Base-by-base conservation (phyloP, 2,888 invertebrate species). In the Diabrotica balteata region DNA sequence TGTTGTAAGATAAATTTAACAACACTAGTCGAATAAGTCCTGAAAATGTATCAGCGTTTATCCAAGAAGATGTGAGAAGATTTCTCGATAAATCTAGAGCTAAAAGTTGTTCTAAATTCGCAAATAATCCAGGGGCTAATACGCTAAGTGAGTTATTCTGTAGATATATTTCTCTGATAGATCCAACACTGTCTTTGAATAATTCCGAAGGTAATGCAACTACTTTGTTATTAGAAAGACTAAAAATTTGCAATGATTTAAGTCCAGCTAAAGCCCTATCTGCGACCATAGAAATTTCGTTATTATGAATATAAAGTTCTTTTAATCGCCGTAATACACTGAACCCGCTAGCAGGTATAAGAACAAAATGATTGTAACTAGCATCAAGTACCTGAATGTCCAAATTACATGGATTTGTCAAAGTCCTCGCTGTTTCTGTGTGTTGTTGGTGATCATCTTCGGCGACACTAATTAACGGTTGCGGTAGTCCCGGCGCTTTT, bases 131-230 rank as follows among this genome's bases (percentile, higher is more conserved):
- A 0, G 94, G 93, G 74, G 95, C 93, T 74, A 96, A 87, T 54
- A 92, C 92, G 82, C 92, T 91, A 77, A 97, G 92, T 32, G 95
- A 94, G 87, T 96, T 96, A 85, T 96, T 96, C 84, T 95, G 94
- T 81, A 96, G 86, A 85, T 95, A 93, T 80, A 96, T 91, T 85
- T 96, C 95, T 85, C 93, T 93, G 77, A 96, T 91, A 70, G 91
- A 90, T 72, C 90, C 90, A 61, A 90, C 87, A 78, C 91, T 89
- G 84, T 95, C 94, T 81, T 88, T 88, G 80, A 97, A 95, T 73
- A 97, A 85, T 80, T 93, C 92, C 72, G 93, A 90, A 53, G 97
- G 96, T 75, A 97, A 87, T 62, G 94, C 93, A 50, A 93, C 93
- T 73, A 97, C 90, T 87, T 93, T 92, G 84, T 97, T 97, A 78